A percentile compares a stretch with the other conserved stretches of the same genome.
These are phyloP conservation scores for Lordiphosa stackelbergi DNA, from an alignment of 1,140 invertebrate genomes.

Conservation along the genomic window DNA sequence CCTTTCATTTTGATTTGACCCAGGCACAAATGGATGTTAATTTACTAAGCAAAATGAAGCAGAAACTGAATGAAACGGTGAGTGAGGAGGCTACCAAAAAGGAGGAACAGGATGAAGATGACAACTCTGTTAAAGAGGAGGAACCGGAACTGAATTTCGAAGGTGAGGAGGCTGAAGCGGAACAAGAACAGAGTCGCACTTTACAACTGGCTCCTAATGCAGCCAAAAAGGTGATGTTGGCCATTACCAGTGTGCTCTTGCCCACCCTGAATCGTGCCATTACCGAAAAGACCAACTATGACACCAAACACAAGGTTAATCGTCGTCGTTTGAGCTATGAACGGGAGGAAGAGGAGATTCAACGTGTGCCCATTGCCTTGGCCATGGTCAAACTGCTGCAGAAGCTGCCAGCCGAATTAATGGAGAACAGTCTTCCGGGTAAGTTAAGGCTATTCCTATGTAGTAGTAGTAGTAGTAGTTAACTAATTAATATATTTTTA, in stretches of 20 bases:
- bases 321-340: slow-evolving; percentile 81
- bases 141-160: slow-evolving; percentile 39
- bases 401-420: slow-evolving; percentile 86
- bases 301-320: slow-evolving; percentile 89
- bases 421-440: slow-evolving; percentile 87
- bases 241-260: slow-evolving; percentile 80
- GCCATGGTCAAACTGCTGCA: slow-evolving; percentile 95
- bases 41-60: slow-evolving; percentile 33
- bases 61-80: slow-evolving; percentile 22
- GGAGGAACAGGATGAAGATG: slow-evolving; percentile 54
- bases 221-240: slow-evolving; percentile 85
- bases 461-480: too few relatives aligned
- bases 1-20: slow-evolving; percentile 94
- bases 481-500: too few relatives aligned
- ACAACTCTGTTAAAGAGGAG: slow-evolving; percentile 26
- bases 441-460: slow-evolving; percentile 39
- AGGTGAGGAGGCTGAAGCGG: slow-evolving; percentile 41
- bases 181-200: slow-evolving; percentile 27
- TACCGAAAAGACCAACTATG: slow-evolving; percentile 85
- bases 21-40: slow-evolving; percentile 78
- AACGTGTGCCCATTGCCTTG: slow-evolving; percentile 93
- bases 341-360: slow-evolving; percentile 92
- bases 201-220: slow-evolving; percentile 81
- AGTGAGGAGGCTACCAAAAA: slow-evolving; percentile 43
- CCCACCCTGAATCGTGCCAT: slow-evolving; percentile 81